phyloP scores from a whole-genome alignment of 1,140 invertebrate species.

The Magallana gigas region DNA sequence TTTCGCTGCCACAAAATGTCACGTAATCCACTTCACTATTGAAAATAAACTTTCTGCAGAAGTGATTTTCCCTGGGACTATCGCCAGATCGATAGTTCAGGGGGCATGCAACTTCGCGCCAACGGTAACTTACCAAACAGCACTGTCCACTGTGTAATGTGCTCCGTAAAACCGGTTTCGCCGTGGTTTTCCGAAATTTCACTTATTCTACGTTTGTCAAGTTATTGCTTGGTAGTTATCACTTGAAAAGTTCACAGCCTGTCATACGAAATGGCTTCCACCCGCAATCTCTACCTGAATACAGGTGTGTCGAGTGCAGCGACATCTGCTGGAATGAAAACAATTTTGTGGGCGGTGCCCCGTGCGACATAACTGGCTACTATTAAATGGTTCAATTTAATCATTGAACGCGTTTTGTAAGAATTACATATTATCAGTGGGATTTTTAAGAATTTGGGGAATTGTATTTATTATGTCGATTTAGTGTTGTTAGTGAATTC shows the following conservation, averaged over 20 bases:
- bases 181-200: constrained; percentile 14
- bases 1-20: constrained; percentile 10
- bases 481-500: too few relatives aligned
- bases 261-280: constrained; percentile 55
- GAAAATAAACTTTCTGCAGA: not conserved
- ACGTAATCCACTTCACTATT: constrained; percentile 19
- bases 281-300: constrained; percentile 56
- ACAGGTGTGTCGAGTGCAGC: constrained; percentile 55
- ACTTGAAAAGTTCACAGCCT: constrained; percentile 54
- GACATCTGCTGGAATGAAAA: constrained; percentile 57
- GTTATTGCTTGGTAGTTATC: not conserved
- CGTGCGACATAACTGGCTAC: constrained; percentile 29
- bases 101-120: constrained; percentile 27
- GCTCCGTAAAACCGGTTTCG: constrained; percentile 37
- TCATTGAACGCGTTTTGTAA: not conserved
- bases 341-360: constrained; percentile 60
- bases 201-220: constrained; percentile 24
- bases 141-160: constrained; percentile 27
- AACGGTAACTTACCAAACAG: constrained; percentile 50
- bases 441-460: not conserved
- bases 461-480: too few relatives aligned
- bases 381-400: not conserved
- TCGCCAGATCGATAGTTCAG: not conserved
- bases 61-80: not conserved
- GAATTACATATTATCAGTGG: not conserved